These are phyloP conservation scores for Tachyglossus aculeatus DNA, from an alignment of 2,797 vertebrate genomes.

Conservation along the genomic window DNA sequence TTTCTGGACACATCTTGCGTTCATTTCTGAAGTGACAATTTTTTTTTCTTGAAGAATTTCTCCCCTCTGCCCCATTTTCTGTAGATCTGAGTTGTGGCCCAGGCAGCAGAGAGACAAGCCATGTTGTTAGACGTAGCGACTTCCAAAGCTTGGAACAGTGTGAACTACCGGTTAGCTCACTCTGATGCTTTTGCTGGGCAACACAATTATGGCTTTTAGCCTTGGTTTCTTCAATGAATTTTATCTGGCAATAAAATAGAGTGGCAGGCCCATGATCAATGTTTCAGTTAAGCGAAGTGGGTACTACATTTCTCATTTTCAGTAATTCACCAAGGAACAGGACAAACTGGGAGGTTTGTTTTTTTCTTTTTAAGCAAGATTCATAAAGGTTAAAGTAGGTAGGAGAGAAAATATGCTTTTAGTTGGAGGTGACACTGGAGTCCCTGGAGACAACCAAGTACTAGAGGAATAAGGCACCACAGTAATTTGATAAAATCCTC, in stretches of 20 bases:
- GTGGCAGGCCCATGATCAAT: slow-evolving; percentile 40
- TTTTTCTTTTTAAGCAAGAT: slow-evolving; percentile 57
- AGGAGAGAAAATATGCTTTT: slow-evolving; percentile 69
- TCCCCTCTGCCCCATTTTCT: slow-evolving; percentile 18
- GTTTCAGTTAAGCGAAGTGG: slow-evolving; percentile 34
- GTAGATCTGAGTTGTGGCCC: no score
- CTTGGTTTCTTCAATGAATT: slow-evolving; percentile 57
- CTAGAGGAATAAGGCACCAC: slow-evolving; percentile 60
- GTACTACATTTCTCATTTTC: slow-evolving; percentile 32
- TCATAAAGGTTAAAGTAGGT: slow-evolving; percentile 60
- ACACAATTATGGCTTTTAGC: slow-evolving; percentile 43
- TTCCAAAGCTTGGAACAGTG: neutral
- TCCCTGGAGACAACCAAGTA: slow-evolving; percentile 61
- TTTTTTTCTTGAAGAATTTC: slow-evolving; percentile 67
- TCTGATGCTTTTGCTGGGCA: slow-evolving; percentile 34
- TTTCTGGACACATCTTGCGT: slow-evolving; percentile 70
- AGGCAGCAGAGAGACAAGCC: no score
- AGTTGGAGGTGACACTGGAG: slow-evolving; percentile 55
- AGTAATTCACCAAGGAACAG: slow-evolving; percentile 63
- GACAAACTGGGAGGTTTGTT: slow-evolving; percentile 57
- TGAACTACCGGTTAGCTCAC: slow-evolving; percentile 41
- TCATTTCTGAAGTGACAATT: slow-evolving; percentile 76
- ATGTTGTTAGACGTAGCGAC: no score
- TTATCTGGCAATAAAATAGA: slow-evolving; percentile 57
- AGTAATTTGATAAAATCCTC: slow-evolving; percentile 59